These are phyloP conservation scores for Drosophila fungiperda DNA, from an alignment of 2,888 invertebrate genomes.

Conservation along the genomic window DNA sequence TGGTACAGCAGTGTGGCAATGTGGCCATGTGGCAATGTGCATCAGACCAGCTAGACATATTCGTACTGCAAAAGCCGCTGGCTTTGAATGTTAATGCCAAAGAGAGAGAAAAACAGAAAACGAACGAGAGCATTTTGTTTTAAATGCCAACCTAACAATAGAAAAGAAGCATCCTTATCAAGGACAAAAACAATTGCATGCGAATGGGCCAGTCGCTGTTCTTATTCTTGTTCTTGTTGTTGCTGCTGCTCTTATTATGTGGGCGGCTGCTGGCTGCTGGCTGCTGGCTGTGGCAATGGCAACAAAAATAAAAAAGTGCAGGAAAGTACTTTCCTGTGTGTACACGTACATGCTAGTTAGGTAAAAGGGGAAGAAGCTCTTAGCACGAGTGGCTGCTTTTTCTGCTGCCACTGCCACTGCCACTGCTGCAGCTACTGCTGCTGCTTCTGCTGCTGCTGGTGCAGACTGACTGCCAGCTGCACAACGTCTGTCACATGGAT, in stretches of 20 bases:
- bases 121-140: slow-evolving; percentile 60
- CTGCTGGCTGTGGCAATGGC: slow-evolving; percentile 54
- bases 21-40: slow-evolving; percentile 1
- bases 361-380: slow-evolving; percentile 52
- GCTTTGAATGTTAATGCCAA: slow-evolving; percentile 56
- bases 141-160: slow-evolving; percentile 81
- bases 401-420: slow-evolving; percentile 11
- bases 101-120: slow-evolving; percentile 22
- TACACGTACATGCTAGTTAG: slow-evolving; percentile 14
- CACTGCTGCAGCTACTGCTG: slow-evolving; percentile 19
- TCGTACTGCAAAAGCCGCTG: slow-evolving; percentile 69
- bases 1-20: neutral
- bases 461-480: slow-evolving; percentile 56
- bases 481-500: slow-evolving; percentile 41
- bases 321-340: slow-evolving; percentile 72
- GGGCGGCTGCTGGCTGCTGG: slow-evolving; percentile 21
- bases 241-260: slow-evolving; percentile 44
- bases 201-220: slow-evolving; percentile 25
- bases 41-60: slow-evolving; percentile 50
- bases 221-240: slow-evolving; percentile 19
- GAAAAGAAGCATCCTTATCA: slow-evolving; percentile 82
- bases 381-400: slow-evolving; percentile 63
- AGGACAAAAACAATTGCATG: slow-evolving; percentile 73
- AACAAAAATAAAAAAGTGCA: slow-evolving; percentile 57
- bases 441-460: slow-evolving; percentile 18